phyloP scores from a whole-genome alignment of 2,113 vertebrate genomes.

The Aldabrachelys gigantea region DNA sequence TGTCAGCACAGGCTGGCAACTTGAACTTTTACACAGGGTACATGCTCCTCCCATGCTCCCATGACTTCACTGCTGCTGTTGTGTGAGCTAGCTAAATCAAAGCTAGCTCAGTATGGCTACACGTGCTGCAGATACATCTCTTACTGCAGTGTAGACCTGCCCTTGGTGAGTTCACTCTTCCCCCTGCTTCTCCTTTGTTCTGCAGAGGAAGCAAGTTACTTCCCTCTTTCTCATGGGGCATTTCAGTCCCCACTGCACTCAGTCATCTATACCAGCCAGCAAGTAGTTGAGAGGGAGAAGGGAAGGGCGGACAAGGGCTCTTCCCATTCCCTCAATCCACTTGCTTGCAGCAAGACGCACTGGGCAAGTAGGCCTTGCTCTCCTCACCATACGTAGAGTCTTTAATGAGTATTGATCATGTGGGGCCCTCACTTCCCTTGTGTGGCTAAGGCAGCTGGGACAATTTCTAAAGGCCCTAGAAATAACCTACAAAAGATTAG shows the following conservation, averaged over 20 bases:
- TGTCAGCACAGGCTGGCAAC: background rate
- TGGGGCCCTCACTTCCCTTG: background rate
- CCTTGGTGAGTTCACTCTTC: background rate
- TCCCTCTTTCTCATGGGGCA: background rate
- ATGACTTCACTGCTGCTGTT: background rate
- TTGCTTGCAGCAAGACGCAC: background rate
- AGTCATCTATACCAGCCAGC: accelerated
- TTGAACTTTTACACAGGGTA: background rate
- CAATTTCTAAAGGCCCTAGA: background rate
- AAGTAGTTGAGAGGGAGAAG: background rate
- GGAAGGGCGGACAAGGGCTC: background rate
- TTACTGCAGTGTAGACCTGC: background rate
- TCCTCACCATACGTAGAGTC: background rate
- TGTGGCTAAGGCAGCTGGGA: background rate
- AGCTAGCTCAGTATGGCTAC: background rate
- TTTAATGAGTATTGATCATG: background rate
- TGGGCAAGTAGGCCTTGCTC: background rate
- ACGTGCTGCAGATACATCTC: background rate
- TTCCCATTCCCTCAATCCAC: background rate
- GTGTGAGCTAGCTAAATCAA: background rate
- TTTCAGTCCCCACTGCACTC: background rate
- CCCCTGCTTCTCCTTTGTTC: background rate
- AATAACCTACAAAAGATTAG: background rate
- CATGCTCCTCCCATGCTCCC: background rate
- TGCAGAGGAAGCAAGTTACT: background rate